Evolutionary conservation across 2,113 vertebrate species (phyloP), one percentile per base, ranked within the genome.

Genomic region (Nanorana parkeri): DNA sequence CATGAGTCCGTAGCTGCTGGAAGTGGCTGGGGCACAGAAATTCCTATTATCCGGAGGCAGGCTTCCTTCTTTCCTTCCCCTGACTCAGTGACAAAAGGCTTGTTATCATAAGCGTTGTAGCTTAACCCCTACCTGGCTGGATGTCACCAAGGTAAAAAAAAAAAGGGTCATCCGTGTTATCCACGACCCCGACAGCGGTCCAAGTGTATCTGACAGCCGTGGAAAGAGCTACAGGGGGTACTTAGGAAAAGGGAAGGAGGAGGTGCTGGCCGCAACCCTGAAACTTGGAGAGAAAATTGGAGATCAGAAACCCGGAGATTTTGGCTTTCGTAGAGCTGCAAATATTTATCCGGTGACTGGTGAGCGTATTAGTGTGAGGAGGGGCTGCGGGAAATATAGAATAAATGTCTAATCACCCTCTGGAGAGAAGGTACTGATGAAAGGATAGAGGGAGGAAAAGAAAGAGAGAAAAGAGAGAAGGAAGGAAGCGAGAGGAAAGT

Each of bases 11-110:
- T 54, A 32, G 81, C 51, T 84, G 85, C 68, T 74, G 75, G 85
- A 82, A 15, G 72, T 41, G 51, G 15, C 11, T 52, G 75, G 4
- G n/a, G 84, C 36, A 21, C 61, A 67, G 67, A 68, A 47, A 60
- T 68, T 73, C 36, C 68, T 13, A 84, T 86, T 81, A 84, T 86
- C 85, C 76, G 32, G 65, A 77, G 69, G 74, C 77, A 54, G 54
- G 82, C 69, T 64, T 72, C 60, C 68, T 51, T 69, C 84, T 74
- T 84, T 84, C 84, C 85, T 85, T 84, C 83, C 75, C 79, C 84
- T 82, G 81, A 76, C 80, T 82, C 84, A 78, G 54, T 71, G 81
- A 85, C 81, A 85, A 78, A 85, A 82, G 58, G 54, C 64, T 61
- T 63, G 80, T 69, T 58, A 83, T 83, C 84, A 79, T 36, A 41